Conservation (phyloP, 1,140 invertebrate species). For the Harlomillsia oculata region DNA sequence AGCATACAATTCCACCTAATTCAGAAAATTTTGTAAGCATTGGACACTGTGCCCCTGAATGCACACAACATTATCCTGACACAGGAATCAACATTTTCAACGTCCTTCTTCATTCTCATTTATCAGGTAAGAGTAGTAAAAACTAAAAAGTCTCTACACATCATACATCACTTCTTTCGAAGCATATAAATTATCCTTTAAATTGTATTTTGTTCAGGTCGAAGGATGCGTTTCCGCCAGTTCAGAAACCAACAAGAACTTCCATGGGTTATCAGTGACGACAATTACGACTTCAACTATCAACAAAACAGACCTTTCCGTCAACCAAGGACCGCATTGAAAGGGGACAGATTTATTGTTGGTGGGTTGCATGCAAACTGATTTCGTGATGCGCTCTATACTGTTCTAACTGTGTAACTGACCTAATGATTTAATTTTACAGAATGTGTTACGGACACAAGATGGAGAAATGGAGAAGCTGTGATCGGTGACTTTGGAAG, state of each 20-base stretch:
- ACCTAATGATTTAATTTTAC: not conserved
- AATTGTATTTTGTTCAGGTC: not conserved
- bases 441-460: not conserved
- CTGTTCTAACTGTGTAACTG: not conserved
- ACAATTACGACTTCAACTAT: conserved; percentile 20
- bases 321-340: not conserved
- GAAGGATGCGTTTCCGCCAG: conserved; percentile 6
- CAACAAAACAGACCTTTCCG: conserved; percentile 8
- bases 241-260: conserved; percentile 14
- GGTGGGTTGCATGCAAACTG: conserved; percentile 1
- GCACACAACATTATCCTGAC: not conserved
- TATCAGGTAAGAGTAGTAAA: not conserved
- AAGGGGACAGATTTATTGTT: conserved; percentile 13
- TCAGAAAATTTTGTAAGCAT: not conserved
- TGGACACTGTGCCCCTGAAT: not conserved
- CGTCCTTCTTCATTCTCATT: not conserved
- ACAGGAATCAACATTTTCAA: not conserved
- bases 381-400: not conserved
- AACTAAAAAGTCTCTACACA: too few species aligned
- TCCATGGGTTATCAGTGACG: conserved; percentile 11
- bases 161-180: too few species aligned
- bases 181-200: too few species aligned
- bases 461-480: not conserved
- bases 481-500: conserved; percentile 61
- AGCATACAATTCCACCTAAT: not conserved